Evolutionary conservation across 2,888 invertebrate species (phyloP).

Genomic region (Sarcophaga rosellei): DNA sequence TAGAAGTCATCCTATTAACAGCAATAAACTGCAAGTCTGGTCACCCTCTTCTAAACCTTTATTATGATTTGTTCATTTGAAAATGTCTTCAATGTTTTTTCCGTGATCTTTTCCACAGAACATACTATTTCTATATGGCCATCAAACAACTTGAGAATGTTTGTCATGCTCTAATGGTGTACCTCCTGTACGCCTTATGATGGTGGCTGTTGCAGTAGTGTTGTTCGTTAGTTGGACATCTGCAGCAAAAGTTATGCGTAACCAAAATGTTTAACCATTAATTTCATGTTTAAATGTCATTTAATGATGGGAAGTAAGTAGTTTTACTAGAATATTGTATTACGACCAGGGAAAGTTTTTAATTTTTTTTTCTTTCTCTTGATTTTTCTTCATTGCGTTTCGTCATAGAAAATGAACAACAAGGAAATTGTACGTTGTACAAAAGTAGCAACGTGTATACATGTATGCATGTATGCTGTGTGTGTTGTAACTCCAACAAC

Average conservation of each 20-base stretch:
- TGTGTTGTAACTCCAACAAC: background rate
- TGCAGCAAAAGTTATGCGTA: conserved; percentile 60
- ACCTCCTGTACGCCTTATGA: background rate
- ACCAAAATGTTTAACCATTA: conserved; percentile 57
- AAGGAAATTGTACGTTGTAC: conserved; percentile 36
- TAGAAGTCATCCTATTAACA: no score
- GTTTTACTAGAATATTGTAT: conserved; percentile 44
- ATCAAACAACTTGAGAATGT: conserved; percentile 38
- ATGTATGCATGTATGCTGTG: background rate
- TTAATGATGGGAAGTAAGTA: conserved; percentile 62
- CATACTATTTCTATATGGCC: conserved; percentile 43
- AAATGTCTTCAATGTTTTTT: conserved; percentile 19
- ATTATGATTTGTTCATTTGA: background rate
- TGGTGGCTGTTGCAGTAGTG: no score
- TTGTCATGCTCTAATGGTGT: conserved; percentile 40
- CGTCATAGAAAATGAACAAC: conserved; percentile 10
- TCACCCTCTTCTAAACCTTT: conserved; percentile 16
- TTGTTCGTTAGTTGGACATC: conserved; percentile 5
- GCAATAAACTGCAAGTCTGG: background rate
- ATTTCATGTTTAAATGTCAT: conserved; percentile 59
- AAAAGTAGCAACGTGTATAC: conserved; percentile 2
- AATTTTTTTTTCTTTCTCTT: background rate
- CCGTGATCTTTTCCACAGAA: background rate
- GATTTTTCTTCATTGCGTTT: background rate
- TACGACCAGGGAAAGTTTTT: conserved; percentile 48